These are phyloP conservation scores for Clamator glandarius DNA, from an alignment of 2,797 vertebrate species.

Conservation along the genomic window DNA sequence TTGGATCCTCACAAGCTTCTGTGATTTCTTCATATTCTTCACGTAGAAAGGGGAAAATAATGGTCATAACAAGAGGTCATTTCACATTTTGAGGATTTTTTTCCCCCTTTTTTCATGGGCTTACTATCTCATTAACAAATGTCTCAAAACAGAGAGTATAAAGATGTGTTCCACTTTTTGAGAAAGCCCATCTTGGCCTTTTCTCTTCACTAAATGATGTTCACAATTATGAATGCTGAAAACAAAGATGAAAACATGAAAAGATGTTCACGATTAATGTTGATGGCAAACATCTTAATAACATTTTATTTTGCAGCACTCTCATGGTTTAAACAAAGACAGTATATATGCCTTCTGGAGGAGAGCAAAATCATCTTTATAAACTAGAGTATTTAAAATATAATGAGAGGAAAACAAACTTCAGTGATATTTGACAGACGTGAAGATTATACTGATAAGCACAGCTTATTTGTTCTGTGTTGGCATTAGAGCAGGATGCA, in stretches of 20 bases:
- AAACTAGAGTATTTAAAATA: slow-evolving; percentile 15
- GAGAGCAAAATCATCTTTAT: background rate
- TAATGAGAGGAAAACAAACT: background rate
- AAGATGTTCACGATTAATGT: slow-evolving; percentile 19
- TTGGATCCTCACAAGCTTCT: background rate
- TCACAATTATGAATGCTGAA: background rate
- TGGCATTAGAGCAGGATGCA: background rate
- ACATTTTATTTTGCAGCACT: slow-evolving; percentile 29
- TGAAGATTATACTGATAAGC: slow-evolving; percentile 5
- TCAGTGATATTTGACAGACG: background rate
- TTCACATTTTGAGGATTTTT: background rate
- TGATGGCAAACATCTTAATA: background rate
- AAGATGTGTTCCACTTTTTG: background rate
- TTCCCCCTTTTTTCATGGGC: background rate
- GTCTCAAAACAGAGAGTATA: background rate
- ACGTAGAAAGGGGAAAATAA: background rate
- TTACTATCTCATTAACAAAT: background rate
- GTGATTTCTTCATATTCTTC: background rate
- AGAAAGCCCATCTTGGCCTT: background rate
- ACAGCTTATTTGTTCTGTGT: background rate
- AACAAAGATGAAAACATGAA: background rate
- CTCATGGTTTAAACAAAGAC: background rate
- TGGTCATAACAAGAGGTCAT: background rate
- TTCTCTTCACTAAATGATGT: background rate
- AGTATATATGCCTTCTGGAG: background rate